Evolutionary conservation across 2,113 vertebrate genomes (phyloP).

Genomic region (Daubentonia madagascariensis): DNA sequence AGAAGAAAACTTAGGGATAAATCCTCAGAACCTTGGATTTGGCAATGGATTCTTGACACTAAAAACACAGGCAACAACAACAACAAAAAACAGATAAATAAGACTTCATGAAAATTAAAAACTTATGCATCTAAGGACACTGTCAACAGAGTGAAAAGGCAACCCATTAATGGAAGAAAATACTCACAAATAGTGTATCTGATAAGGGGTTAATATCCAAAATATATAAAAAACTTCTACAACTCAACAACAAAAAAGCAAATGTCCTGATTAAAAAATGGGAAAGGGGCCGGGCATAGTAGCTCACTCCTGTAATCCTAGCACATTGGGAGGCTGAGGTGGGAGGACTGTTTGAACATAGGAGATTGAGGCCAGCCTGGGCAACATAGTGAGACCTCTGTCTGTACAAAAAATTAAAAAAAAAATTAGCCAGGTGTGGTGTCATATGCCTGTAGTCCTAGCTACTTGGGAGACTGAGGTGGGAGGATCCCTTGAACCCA

Average conservation of each 20-base stretch:
- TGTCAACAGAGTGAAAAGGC: neutral
- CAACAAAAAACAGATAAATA: neutral
- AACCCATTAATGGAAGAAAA: neutral
- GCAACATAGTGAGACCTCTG: too few relatives aligned
- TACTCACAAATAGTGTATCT: neutral
- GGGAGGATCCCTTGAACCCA: too few relatives aligned
- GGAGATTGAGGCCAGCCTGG: too few relatives aligned
- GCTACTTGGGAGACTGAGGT: too few relatives aligned
- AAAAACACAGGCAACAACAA: neutral
- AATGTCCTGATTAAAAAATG: neutral
- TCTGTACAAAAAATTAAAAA: too few relatives aligned
- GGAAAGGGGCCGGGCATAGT: neutral
- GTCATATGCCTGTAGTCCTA: too few relatives aligned
- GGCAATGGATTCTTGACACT: neutral
- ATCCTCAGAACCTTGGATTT: neutral
- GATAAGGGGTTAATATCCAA: neutral
- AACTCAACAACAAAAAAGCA: neutral
- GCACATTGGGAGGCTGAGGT: too few relatives aligned
- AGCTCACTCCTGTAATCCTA: too few relatives aligned
- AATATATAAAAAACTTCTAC: neutral
- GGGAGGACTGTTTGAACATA: too few relatives aligned
- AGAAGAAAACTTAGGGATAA: neutral
- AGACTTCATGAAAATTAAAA: constrained; percentile 4
- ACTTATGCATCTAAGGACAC: neutral
- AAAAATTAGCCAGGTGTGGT: too few relatives aligned